A percentile compares a stretch with the other conserved stretches of the same genome.
These are phyloP conservation scores for Hyles lineata DNA, from an alignment of 2,888 invertebrate genomes.

Conservation along the genomic window DNA sequence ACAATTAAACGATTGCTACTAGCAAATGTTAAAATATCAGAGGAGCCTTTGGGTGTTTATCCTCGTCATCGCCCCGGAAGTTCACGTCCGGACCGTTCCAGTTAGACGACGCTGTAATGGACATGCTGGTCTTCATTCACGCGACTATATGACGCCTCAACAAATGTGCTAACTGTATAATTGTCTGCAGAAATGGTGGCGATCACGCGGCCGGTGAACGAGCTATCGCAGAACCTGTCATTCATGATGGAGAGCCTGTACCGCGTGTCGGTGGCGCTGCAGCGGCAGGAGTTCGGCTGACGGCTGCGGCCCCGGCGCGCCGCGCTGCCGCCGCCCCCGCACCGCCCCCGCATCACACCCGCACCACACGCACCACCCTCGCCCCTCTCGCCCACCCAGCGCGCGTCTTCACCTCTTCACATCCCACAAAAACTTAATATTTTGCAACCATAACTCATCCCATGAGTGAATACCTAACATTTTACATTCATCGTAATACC, in stretches of 20 bases:
- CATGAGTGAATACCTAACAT: no score
- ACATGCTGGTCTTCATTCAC: no score
- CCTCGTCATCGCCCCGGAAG: no score
- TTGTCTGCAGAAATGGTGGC: constrained; percentile 75
- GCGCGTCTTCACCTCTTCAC: neutral
- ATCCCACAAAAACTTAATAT: no score
- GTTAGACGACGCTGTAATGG: no score
- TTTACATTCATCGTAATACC: no score
- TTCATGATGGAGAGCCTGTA: constrained; percentile 83
- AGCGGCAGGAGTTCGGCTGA: constrained; percentile 70
- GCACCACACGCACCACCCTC: neutral
- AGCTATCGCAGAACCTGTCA: constrained; percentile 77
- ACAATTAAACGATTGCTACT: no score
- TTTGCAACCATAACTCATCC: no score
- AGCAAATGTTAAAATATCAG: no score
- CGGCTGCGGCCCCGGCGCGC: constrained; percentile 31
- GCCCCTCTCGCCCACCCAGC: neutral
- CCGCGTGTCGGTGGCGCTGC: constrained; percentile 77
- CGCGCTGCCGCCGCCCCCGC: neutral
- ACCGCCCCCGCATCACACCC: neutral
- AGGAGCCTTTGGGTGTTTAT: no score
- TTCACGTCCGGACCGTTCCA: no score
- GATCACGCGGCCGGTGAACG: constrained; percentile 77
- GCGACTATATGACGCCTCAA: neutral
- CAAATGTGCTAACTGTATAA: neutral